Base-by-base conservation (phyloP, 2,113 vertebrate species). In the Alexandromys fortis region DNA sequence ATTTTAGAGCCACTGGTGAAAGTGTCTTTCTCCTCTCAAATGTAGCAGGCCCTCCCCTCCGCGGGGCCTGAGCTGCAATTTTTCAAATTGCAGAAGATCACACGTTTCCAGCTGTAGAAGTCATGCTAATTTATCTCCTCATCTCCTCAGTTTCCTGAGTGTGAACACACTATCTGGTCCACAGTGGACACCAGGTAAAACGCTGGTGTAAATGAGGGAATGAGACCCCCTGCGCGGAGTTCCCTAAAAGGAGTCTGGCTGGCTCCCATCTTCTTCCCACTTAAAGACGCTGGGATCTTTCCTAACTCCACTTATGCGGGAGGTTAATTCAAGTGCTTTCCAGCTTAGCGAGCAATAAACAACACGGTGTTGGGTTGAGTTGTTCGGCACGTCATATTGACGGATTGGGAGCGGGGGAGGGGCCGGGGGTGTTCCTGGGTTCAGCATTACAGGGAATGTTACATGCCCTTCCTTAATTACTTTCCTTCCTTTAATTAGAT, bases 291-390 rank as follows among this genome's bases (percentile, higher is more conserved):
- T 89, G 94, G 79, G 35, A 87, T 97, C 63, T 24, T 86, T 75
- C 78, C 90, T 96, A 94, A 92, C 77, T 7, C 89, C 95, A 95
- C 98, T 97, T 96, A 97, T 87, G 89, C 93, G 79, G 38, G 52
- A 97, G 96, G 97, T 97, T 98, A 94, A 98, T 96, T 98, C 94
- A 97, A 98, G 96, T 6, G 76, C 90, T 97, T 98, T 96, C 92
- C 94, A 97, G 97, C 97, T 97, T 97, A 96, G 98, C 93, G 81
- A 97, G 97, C 96, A 95, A 68, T 88, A 96, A 98, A 78, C 63
- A 79, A 94, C 73, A 92, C n/a, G 17, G 0, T 3, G 67, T 90
- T 88, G 87, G 75, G 19, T 5, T 24, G 88, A 82, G n/a, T 10
- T 91, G 95, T 95, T 98, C 94, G 45, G 96, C 0, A 0, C 1